Evolutionary conservation across 2,888 invertebrate genomes (phyloP).

Genomic region (Vesta saturnalis): DNA sequence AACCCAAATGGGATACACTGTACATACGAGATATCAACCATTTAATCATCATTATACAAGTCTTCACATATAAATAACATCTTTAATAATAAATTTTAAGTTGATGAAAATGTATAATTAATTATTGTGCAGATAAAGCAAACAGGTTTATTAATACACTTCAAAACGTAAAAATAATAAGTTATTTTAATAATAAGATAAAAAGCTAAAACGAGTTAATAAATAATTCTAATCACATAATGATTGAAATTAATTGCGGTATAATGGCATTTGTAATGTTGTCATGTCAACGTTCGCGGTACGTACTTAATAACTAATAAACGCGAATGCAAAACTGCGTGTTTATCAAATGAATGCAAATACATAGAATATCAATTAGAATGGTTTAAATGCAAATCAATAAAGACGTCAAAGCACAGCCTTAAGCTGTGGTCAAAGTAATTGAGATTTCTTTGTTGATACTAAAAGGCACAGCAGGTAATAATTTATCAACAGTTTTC

Average conservation of each 20-base stretch:
- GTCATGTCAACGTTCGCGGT: slow-evolving; percentile 28
- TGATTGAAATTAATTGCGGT: slow-evolving; percentile 36
- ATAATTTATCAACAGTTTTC: too few species aligned
- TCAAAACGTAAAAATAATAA: too few species aligned
- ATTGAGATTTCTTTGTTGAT: neutral
- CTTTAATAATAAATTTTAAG: too few species aligned
- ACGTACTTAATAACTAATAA: slow-evolving; percentile 4
- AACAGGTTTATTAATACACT: too few species aligned
- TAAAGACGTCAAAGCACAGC: neutral
- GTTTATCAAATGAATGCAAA: slow-evolving; percentile 3
- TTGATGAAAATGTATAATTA: too few species aligned
- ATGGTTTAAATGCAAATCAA: neutral
- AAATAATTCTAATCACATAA: slow-evolving; percentile 26
- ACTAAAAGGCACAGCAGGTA: neutral
- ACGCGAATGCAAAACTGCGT: slow-evolving; percentile 2
- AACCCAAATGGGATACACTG: too few species aligned
- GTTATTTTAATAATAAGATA: neutral
- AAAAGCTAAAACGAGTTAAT: slow-evolving; percentile 12
- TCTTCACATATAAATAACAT: too few species aligned
- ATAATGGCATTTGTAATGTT: slow-evolving; percentile 37
- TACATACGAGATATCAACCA: too few species aligned
- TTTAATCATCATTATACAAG: too few species aligned
- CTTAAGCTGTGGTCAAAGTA: too few species aligned
- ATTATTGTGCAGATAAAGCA: too few species aligned
- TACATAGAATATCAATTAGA: neutral